These are phyloP conservation scores for Vanessa tameamea DNA, from an alignment of 1,140 invertebrate species.

Conservation along the genomic window DNA sequence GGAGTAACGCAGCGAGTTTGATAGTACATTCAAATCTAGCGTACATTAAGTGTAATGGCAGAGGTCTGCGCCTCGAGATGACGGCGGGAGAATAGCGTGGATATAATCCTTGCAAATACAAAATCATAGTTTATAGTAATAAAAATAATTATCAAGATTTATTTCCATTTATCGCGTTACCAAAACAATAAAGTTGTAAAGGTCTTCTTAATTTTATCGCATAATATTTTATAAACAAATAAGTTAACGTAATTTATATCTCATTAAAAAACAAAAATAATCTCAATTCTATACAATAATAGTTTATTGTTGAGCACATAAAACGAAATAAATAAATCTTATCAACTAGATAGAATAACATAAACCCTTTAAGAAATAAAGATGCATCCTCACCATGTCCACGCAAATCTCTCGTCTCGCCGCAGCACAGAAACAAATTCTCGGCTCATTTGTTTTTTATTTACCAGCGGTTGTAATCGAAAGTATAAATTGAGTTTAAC, in stretches of 20 bases:
- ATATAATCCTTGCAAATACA: constrained; percentile 30
- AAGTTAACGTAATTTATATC: too few relatives aligned
- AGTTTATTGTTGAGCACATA: too few relatives aligned
- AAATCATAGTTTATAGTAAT: constrained; percentile 3
- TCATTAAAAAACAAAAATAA: too few relatives aligned
- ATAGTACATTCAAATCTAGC: constrained; percentile 78
- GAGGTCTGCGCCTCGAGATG: constrained; percentile 67
- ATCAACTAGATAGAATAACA: background rate
- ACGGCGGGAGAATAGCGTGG: constrained; percentile 42
- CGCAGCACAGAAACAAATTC: constrained; percentile 71
- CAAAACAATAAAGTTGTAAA: too few relatives aligned
- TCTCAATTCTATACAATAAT: too few relatives aligned
- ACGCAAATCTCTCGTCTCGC: constrained; percentile 40
- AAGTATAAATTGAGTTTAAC: constrained; percentile 76
- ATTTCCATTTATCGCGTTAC: too few relatives aligned
- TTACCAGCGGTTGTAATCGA: constrained; percentile 71
- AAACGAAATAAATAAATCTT: background rate
- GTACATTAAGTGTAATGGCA: constrained; percentile 74
- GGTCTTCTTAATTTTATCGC: too few relatives aligned
- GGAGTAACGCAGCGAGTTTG: constrained; percentile 72
- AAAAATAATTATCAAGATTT: background rate
- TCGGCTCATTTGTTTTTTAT: constrained; percentile 79
- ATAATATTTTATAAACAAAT: too few relatives aligned
- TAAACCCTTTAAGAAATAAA: background rate
- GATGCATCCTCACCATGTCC: constrained; percentile 38